Base-by-base conservation (phyloP, 2,797 vertebrate genomes). In the Salmo trutta region DNA sequence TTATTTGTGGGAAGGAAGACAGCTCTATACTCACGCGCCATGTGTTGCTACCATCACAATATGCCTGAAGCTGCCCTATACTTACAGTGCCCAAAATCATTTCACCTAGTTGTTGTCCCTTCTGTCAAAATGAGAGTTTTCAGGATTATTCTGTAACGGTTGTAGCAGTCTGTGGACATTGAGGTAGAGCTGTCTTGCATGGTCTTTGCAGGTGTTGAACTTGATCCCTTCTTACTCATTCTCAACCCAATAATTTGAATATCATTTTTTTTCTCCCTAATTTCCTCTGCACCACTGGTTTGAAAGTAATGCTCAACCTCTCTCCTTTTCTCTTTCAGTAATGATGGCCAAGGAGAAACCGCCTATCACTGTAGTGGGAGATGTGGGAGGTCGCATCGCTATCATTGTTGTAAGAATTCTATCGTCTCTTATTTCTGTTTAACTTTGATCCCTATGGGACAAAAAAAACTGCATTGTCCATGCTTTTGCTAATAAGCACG, bases 281-380 rank as follows among this genome's bases (percentile, higher is more conserved):
- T 67, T 67, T 33, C 1, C 1, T 31, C 4, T 2, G 10, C 31
- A 5, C 64, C 1, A 2, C 27, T 0, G 1, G 3, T 36, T 52
- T 2, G 0, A 69, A 56, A 47, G 19, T 70, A 59, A 77, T 19
- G 1, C 69, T 64, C 16, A 24, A 3, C 7, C 12, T 47, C 47
- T 72, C n/a, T 31, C 16, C 80, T 75, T 84, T 64, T 10, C 59
- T 10, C 86, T 89, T 88, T 70, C 83, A 99, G 98, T 98, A 86
- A 97, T 99, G 98, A 99, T 99, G 95, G 96, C 98, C 52, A 99
- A 99, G 89, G 98, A 99, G 93, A 99, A 99, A 81, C 98, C 98
- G 0, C 98, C 98, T 0, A 99, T 99, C 84, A 98, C 96, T 1
- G 97, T 99, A 16, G 98, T 99, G 0, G 98, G 98, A 86, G 98